A percentile compares a stretch with the other conserved stretches of the same genome.
These are phyloP conservation scores for Drosophila trichaetosa DNA, from an alignment of 2,888 invertebrate species.

Conservation along the genomic window DNA sequence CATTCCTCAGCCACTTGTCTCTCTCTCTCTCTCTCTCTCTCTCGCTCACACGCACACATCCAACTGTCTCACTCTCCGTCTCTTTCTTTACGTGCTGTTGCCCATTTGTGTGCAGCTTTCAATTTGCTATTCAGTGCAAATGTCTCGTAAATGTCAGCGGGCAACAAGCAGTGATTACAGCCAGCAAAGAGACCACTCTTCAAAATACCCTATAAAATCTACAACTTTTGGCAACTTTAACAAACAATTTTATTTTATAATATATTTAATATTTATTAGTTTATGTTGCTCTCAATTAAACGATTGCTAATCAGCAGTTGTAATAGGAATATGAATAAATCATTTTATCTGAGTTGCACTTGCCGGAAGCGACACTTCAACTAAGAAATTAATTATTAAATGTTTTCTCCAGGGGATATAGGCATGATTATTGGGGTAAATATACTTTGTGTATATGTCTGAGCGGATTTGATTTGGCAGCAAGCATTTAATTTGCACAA, in stretches of 20 bases:
- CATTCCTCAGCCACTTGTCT: conserved; percentile 58
- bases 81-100: conserved; percentile 43
- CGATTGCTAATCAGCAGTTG: not conserved
- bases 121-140: conserved; percentile 59
- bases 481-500: not conserved
- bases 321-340: not conserved
- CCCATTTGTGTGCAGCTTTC: conserved; percentile 59
- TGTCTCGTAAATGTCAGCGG: conserved; percentile 63
- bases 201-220: conserved; percentile 28
- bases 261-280: not conserved
- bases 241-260: not conserved
- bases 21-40: not conserved
- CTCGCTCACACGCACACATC: not conserved
- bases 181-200: too few species aligned
- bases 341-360: not conserved
- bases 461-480: not conserved
- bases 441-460: not conserved
- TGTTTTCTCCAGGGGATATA: not conserved
- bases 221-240: not conserved
- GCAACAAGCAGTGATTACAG: conserved; percentile 34
- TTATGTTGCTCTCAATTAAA: not conserved
- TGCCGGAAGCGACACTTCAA: not conserved
- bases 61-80: not conserved
- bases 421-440: not conserved
- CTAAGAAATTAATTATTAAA: not conserved